A percentile compares a stretch with the other conserved stretches of the same genome.
Evolutionary conservation across 2,797 vertebrate species (phyloP).

Genomic region (Caiman crocodilus): DNA sequence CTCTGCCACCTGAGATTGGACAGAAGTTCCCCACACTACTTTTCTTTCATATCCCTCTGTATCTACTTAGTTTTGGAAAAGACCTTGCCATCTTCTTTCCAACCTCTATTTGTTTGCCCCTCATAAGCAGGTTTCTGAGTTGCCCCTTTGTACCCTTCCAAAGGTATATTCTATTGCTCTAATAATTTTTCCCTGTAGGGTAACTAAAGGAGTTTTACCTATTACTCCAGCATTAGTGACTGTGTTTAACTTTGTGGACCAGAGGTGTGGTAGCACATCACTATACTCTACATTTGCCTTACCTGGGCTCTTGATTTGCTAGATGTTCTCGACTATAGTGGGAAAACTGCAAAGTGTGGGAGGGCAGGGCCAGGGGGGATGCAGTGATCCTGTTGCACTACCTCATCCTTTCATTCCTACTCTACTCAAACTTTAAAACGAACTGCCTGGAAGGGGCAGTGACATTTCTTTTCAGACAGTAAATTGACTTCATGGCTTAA

Average conservation of each 20-base stretch:
- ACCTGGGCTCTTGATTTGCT: not conserved
- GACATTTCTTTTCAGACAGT: too few relatives aligned
- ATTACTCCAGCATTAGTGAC: not conserved
- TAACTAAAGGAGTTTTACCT: not conserved
- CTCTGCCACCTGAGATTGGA: not conserved
- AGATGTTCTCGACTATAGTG: not conserved
- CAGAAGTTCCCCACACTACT: not conserved
- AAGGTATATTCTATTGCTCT: not conserved
- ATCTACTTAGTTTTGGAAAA: not conserved
- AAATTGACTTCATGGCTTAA: too few relatives aligned
- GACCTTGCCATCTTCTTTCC: not conserved
- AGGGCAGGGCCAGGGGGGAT: too few relatives aligned
- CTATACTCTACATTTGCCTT: constrained; percentile 23
- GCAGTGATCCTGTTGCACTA: too few relatives aligned
- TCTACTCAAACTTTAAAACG: too few relatives aligned
- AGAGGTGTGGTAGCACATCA: not conserved
- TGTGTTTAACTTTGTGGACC: rapidly evolving
- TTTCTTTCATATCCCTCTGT: not conserved
- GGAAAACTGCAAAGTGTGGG: not conserved
- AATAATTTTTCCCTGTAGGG: not conserved
- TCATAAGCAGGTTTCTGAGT: not conserved
- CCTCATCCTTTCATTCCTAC: too few relatives aligned
- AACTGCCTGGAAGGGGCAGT: too few relatives aligned
- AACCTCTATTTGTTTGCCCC: not conserved
- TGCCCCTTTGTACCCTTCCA: not conserved